phyloP scores from a whole-genome alignment of 2,888 invertebrate genomes.

The Dynastes tityus region DNA sequence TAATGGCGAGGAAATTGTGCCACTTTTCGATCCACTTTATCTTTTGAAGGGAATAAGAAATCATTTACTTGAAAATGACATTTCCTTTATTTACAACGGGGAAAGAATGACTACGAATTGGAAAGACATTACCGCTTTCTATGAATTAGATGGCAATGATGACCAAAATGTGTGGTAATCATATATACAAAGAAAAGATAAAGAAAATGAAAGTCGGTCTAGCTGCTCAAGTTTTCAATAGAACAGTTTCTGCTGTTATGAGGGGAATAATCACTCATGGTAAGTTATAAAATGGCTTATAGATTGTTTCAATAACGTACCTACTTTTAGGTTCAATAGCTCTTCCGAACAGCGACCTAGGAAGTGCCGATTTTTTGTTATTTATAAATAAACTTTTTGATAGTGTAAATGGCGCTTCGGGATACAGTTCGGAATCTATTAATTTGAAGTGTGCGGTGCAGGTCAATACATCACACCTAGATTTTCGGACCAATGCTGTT shows the following conservation, averaged over 20 bases:
- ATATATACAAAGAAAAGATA: slow-evolving; percentile 17
- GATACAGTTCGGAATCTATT: not conserved
- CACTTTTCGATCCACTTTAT: slow-evolving; percentile 21
- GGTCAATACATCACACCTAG: not conserved
- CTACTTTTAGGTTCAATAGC: not conserved
- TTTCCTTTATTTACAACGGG: slow-evolving; percentile 13
- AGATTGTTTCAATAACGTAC: not conserved
- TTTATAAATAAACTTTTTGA: not conserved
- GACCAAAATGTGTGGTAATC: slow-evolving; percentile 18
- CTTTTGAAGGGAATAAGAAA: slow-evolving; percentile 26
- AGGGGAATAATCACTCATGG: not conserved
- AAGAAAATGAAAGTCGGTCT: slow-evolving; percentile 27
- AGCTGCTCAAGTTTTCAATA: slow-evolving; percentile 32
- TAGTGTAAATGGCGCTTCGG: not conserved
- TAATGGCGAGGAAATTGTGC: slow-evolving; percentile 21
- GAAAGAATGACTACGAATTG: not conserved
- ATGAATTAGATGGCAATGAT: slow-evolving; percentile 34
- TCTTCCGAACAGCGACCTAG: not conserved
- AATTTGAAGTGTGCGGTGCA: not conserved
- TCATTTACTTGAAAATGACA: slow-evolving; percentile 14
- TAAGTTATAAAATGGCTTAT: not conserved
- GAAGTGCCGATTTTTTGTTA: not conserved
- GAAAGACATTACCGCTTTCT: slow-evolving; percentile 12
- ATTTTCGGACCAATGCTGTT: not conserved
- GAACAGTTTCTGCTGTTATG: slow-evolving; percentile 23